A percentile compares a stretch with the other conserved stretches of the same genome.
Conservation (phyloP, 2,797 vertebrate species). For the Rhodeus uyekii region DNA sequence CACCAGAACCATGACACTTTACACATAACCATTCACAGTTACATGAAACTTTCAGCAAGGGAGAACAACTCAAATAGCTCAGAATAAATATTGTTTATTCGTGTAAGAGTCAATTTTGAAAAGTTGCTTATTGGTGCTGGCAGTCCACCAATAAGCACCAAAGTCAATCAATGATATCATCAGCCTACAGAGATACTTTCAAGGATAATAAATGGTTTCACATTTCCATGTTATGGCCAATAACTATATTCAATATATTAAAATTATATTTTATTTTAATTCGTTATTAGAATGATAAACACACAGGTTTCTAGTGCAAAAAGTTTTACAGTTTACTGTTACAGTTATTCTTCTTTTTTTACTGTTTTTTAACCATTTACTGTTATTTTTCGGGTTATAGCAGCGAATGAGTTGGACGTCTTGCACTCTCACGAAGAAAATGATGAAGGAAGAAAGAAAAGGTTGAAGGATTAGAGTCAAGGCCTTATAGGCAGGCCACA, state of each 20-base stretch:
- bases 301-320: neutral
- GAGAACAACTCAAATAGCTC: neutral
- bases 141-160: neutral
- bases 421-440: neutral
- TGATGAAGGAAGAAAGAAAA: neutral
- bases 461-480: neutral
- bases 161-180: neutral
- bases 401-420: neutral
- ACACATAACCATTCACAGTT: conserved; percentile 8
- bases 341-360: too few species aligned
- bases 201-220: neutral
- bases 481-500: neutral
- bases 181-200: neutral
- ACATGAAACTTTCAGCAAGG: neutral
- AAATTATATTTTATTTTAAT: neutral
- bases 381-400: neutral
- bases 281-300: neutral
- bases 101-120: neutral
- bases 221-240: neutral
- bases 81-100: neutral
- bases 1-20: conserved; percentile 11
- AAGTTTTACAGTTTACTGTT: neutral
- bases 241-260: neutral
- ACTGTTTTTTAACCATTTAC: too few species aligned
- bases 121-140: neutral